Evolutionary conservation across 1,140 invertebrate genomes (phyloP), one percentile per base, ranked within the genome.

Genomic region (Nasonia longicornis): DNA sequence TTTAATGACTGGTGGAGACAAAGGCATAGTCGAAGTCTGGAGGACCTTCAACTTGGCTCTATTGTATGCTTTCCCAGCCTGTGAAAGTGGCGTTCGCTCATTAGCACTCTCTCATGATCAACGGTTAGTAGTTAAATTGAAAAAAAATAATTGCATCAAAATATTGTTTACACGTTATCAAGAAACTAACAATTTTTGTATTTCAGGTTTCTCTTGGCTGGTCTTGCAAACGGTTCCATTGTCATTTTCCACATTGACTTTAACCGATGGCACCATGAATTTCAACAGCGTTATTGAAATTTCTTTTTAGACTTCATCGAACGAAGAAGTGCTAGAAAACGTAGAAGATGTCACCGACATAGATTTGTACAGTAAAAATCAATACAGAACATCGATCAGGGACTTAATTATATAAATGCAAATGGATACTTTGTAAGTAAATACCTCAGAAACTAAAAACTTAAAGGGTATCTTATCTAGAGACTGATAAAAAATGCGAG

Each of bases 231-330:
- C 84, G 99, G 99, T 58, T 98, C 98, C 26, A 95, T 99, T 79
- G 96, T 99, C 66, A 97, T 99, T 84, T 99, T 99, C 91, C 98
- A 99, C 92, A 98, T 99, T 88, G 98, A 99, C 91, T 99, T 99
- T 92, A 99, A 99, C 91, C 94, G 98, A 88, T 99, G 98, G 98
- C 98, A 99, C 91, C 98, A 99, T 89, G 98, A 99, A 91, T 99
- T 98, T 91, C 97, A 98, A 89, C 96, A 98, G 90, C 94, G 96
- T 85, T 96, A 96, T 92, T 96, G 93, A 94, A 90, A 88, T 82
- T 87, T 86, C 81, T 84, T 84, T 45, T 85, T 86, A 63, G 84
- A 86, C 31, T 86, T 86, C 66, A 83, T 85, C 66, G 83, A 87
- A 81, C 82, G 75, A 83, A 75, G 48, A 74, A 67, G 29, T 48